Conservation (phyloP, 92 coral and sea anemone species). For the Plumapathes pennacea region DNA sequence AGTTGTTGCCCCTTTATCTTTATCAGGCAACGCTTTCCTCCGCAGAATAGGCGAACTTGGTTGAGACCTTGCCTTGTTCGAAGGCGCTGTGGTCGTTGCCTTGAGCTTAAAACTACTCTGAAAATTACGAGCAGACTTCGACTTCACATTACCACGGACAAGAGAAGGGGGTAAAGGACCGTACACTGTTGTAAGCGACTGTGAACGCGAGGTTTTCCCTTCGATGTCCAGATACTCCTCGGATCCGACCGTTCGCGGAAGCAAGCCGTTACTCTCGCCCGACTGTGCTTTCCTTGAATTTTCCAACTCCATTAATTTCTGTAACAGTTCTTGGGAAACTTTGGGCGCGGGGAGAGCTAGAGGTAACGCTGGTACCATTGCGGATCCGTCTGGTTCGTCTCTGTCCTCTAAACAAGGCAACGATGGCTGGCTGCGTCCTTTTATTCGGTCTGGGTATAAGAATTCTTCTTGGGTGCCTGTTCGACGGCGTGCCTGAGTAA, state of each 20-base stretch:
- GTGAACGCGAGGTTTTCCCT: conserved; percentile 53
- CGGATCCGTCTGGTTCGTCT: conserved; percentile 47
- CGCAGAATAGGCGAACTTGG: conserved; percentile 88
- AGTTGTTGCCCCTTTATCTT: conserved; percentile 23
- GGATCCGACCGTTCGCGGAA: conserved; percentile 22
- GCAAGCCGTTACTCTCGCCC: conserved; percentile 38
- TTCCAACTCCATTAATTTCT: conserved; percentile 86
- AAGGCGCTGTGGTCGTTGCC: conserved; percentile 27
- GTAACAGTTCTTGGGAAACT: conserved; percentile 90
- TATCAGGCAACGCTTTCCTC: conserved; percentile 67
- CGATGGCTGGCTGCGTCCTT: conserved; percentile 67
- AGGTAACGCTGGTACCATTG: conserved; percentile 46
- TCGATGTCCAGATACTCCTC: conserved; percentile 19
- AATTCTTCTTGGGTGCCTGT: conserved; percentile 91
- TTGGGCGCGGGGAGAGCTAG: conserved; percentile 65
- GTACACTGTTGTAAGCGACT: conserved; percentile 39
- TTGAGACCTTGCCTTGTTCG: conserved; percentile 73
- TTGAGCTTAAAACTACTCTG: conserved; percentile 73
- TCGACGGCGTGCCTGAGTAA: conserved; percentile 88
- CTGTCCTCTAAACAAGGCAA: conserved; percentile 60
- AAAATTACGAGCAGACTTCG: conserved; percentile 92
- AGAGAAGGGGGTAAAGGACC: conserved; percentile 65
- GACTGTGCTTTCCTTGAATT: conserved; percentile 77
- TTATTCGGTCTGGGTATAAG: conserved; percentile 74
- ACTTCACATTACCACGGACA: conserved; percentile 83